Percentiles rank a stretch among this genome's conserved stretches.
phyloP scores from a whole-genome alignment of 2,797 vertebrate species.

The Enteromius trimaculatus region DNA sequence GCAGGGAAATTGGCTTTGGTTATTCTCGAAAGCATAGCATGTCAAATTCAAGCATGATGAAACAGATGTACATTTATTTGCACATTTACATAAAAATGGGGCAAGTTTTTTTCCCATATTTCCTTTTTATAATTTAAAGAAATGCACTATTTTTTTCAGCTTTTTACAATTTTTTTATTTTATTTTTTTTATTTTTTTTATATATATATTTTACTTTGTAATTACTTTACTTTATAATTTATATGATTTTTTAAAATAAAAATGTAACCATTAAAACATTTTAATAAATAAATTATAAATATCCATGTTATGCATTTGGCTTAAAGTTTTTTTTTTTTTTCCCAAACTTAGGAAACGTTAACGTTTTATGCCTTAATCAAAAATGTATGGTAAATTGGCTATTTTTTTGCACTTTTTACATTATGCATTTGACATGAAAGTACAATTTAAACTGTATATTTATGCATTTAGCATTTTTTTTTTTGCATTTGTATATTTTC shows the following conservation, averaged over 20 bases:
- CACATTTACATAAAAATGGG: background rate
- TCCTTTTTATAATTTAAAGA: background rate
- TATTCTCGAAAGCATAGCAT: background rate
- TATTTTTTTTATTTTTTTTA: no score
- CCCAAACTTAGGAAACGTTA: background rate
- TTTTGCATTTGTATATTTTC: background rate
- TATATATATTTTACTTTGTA: no score
- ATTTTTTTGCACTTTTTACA: background rate
- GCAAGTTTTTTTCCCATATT: background rate
- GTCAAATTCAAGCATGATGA: background rate
- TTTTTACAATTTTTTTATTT: background rate
- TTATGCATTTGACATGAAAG: background rate
- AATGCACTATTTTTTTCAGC: background rate
- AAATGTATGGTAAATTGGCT: background rate
- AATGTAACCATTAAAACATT: no score
- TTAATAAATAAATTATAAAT: no score
- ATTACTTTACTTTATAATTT: no score
- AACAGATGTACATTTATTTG: conserved; percentile 3
- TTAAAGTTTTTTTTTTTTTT: background rate
- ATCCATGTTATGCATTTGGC: background rate
- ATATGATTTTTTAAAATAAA: no score
- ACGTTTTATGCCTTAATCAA: background rate
- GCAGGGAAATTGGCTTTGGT: conserved; percentile 9
- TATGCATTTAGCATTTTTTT: background rate
- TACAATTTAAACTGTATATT: background rate